Evolutionary conservation across 2,113 vertebrate genomes (phyloP).

Genomic region (Calyptommatus sinebrachiatus): DNA sequence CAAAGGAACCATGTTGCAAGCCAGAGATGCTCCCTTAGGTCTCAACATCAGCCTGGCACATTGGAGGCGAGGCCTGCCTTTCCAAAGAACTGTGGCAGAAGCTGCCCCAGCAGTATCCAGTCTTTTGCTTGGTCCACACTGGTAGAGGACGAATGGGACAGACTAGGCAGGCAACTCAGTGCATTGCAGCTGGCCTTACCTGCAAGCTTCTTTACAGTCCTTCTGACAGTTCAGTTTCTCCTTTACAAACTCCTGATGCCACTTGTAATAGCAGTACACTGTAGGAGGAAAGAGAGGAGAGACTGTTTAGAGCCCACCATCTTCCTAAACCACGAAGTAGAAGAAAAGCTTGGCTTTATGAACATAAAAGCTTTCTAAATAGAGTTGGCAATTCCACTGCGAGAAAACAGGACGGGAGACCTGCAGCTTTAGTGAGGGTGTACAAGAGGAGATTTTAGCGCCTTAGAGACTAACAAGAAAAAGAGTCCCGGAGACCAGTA

Average conservation of each 20-base stretch:
- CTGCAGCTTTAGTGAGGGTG: too few species aligned
- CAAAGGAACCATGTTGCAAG: too few species aligned
- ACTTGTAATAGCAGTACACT: conserved; percentile 81
- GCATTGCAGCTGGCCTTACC: conserved; percentile 53
- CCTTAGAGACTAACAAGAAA: too few species aligned
- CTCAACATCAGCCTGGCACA: background rate
- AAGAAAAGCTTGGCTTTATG: background rate
- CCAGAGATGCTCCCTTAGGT: background rate
- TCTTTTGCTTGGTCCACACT: too few species aligned
- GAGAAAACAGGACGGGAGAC: too few species aligned
- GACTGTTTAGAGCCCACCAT: background rate
- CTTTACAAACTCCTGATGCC: conserved; percentile 71
- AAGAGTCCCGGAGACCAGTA: background rate
- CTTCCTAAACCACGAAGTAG: background rate
- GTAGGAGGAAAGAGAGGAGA: background rate
- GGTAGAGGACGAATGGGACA: too few species aligned
- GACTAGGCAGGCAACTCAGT: too few species aligned
- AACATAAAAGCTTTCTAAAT: too few species aligned
- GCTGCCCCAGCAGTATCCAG: too few species aligned
- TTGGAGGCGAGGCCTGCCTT: background rate
- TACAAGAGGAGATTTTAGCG: too few species aligned
- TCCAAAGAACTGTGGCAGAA: background rate
- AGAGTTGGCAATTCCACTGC: too few species aligned
- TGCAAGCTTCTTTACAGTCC: conserved; percentile 75
- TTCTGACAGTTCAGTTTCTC: conserved; percentile 78